A percentile compares a stretch with the other conserved stretches of the same genome.
Conservation (phyloP, 2,113 vertebrate genomes). For the Synchiropus splendidus region DNA sequence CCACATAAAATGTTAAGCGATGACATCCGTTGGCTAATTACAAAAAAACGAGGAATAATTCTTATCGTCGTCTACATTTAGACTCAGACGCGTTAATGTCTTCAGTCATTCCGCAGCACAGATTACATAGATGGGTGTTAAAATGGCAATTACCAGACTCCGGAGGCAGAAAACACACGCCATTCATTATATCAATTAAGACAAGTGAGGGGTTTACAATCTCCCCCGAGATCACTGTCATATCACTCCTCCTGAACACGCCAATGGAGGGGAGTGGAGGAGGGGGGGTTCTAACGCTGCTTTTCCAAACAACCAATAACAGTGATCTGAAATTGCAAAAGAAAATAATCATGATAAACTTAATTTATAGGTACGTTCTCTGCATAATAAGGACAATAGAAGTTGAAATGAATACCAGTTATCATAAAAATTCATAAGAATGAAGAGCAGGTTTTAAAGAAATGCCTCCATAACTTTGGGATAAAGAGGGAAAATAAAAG, state of each 20-base stretch:
- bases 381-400: no score
- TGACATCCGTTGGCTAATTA: constrained; percentile 54
- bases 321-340: no score
- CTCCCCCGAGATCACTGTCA: constrained; percentile 57
- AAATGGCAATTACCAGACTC: constrained; percentile 68
- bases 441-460: no score
- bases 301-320: no score
- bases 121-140: constrained; percentile 64
- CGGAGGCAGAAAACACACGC: constrained; percentile 52
- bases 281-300: no score
- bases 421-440: no score
- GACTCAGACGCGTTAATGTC: constrained; percentile 52
- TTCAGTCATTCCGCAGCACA: constrained; percentile 58
- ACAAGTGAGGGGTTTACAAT: constrained; percentile 62
- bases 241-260: constrained; percentile 39
- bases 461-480: no score
- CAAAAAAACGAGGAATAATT: constrained; percentile 38
- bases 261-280: neutral
- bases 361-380: no score
- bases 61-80: constrained; percentile 51
- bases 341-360: no score
- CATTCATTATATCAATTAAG: constrained; percentile 72
- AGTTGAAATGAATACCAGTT: no score
- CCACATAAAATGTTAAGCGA: constrained; percentile 45
- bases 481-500: no score